A percentile compares a stretch with the other conserved stretches of the same genome.
Conservation (phyloP, 2,888 invertebrate species). For the Chromoteleia sp. region DNA sequence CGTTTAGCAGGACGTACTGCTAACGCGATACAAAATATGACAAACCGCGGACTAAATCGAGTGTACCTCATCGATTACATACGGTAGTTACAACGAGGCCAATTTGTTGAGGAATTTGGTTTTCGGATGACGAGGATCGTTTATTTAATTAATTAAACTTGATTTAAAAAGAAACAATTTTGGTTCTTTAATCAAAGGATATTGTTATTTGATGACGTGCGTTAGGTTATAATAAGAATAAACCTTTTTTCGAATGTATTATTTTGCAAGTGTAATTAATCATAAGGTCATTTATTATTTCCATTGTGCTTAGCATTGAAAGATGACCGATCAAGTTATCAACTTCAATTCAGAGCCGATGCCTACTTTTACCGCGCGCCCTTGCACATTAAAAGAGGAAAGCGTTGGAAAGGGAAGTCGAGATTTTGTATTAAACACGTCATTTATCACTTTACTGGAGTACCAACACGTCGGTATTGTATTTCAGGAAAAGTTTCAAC, state of each 20-base stretch:
- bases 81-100: neutral
- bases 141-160: too few species aligned
- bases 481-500: neutral
- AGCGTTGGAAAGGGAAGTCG: constrained; percentile 28
- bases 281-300: constrained; percentile 36
- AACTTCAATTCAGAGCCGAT: constrained; percentile 29
- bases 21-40: constrained; percentile 5
- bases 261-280: constrained; percentile 36
- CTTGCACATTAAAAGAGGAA: constrained; percentile 36
- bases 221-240: too few species aligned
- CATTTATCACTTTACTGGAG: constrained; percentile 35
- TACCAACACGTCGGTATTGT: constrained; percentile 19
- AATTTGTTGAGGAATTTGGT: neutral
- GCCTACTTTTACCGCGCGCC: constrained; percentile 18
- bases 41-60: constrained; percentile 8
- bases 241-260: constrained; percentile 15
- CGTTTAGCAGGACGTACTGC: neutral
- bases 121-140: too few species aligned
- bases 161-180: too few species aligned
- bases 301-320: constrained; percentile 36
- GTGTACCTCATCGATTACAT: constrained; percentile 1
- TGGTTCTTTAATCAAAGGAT: too few species aligned
- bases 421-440: constrained; percentile 35
- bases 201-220: too few species aligned
- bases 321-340: constrained; percentile 51